A percentile compares a stretch with the other conserved stretches of the same genome.
These are phyloP conservation scores for Leptocoma aspasia DNA, from an alignment of 2,113 vertebrate genomes.

Conservation along the genomic window DNA sequence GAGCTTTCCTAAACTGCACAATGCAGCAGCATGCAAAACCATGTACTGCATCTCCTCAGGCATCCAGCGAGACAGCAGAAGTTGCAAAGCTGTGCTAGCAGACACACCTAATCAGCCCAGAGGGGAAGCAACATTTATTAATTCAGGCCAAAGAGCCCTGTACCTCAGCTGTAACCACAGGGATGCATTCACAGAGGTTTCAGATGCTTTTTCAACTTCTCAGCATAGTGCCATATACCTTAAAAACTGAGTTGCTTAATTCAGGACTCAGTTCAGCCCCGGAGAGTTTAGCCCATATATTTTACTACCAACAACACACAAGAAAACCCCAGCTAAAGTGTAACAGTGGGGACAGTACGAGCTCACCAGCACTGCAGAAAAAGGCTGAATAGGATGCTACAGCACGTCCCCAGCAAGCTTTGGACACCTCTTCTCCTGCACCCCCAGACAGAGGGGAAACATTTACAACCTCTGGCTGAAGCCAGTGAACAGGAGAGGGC, in stretches of 20 bases:
- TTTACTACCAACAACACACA: neutral
- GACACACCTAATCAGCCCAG: neutral
- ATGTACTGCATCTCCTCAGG: accelerated
- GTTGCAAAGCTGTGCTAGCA: neutral
- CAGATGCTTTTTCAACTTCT: neutral
- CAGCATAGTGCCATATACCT: accelerated
- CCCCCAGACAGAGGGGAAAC: neutral
- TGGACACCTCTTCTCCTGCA: neutral
- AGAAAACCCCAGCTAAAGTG: neutral
- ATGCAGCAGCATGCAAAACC: neutral
- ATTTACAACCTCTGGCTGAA: neutral
- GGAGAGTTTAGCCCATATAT: neutral
- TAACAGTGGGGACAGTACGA: neutral
- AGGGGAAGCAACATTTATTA: neutral
- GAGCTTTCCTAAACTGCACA: neutral
- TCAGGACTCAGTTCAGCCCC: neutral
- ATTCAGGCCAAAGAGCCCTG: neutral
- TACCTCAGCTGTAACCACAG: neutral
- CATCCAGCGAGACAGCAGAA: accelerated
- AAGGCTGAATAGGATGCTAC: neutral
- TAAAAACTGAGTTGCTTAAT: neutral
- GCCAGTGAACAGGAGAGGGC: accelerated
- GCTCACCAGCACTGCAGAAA: neutral
- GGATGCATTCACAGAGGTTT: neutral
- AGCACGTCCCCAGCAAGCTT: neutral